Percentiles rank a stretch among this genome's conserved stretches.
These are phyloP conservation scores for Poeciliopsis turneri DNA, from an alignment of 2,797 vertebrate genomes.

Conservation along the genomic window DNA sequence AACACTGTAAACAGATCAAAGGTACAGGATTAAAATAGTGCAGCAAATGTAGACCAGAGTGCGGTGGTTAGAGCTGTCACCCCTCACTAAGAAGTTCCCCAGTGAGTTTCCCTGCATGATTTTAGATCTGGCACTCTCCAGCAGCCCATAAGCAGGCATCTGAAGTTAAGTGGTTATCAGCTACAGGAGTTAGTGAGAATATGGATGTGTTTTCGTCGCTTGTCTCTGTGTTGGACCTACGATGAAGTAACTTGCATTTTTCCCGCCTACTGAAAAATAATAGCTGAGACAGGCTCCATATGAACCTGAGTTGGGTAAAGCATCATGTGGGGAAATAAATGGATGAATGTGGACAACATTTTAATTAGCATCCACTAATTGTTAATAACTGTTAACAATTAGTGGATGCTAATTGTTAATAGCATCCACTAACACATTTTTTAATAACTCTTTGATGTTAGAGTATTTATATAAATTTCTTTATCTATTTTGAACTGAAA, in stretches of 20 bases:
- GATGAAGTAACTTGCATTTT: not conserved
- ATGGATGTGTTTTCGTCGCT: not conserved
- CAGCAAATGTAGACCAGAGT: not conserved
- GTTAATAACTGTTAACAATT: no score
- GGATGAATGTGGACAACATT: not conserved
- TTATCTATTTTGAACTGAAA: not conserved
- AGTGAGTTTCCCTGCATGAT: not conserved
- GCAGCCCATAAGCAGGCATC: not conserved
- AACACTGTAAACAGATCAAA: constrained; percentile 27
- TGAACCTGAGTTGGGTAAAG: not conserved
- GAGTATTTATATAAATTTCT: not conserved
- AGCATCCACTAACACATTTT: not conserved
- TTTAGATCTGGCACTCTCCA: not conserved
- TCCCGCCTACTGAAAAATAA: not conserved
- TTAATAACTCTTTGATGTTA: constrained; percentile 1
- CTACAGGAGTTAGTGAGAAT: not conserved
- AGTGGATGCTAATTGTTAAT: no score
- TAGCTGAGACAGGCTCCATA: not conserved
- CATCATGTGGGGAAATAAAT: not conserved
- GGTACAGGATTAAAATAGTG: not conserved
- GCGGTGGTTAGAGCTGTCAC: not conserved
- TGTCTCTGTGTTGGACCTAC: not conserved
- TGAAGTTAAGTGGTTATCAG: not conserved
- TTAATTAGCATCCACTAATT: not conserved
- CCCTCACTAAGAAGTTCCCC: not conserved